These are phyloP conservation scores for Drosophila leonis DNA, from an alignment of 2,888 invertebrate genomes.

Conservation along the genomic window DNA sequence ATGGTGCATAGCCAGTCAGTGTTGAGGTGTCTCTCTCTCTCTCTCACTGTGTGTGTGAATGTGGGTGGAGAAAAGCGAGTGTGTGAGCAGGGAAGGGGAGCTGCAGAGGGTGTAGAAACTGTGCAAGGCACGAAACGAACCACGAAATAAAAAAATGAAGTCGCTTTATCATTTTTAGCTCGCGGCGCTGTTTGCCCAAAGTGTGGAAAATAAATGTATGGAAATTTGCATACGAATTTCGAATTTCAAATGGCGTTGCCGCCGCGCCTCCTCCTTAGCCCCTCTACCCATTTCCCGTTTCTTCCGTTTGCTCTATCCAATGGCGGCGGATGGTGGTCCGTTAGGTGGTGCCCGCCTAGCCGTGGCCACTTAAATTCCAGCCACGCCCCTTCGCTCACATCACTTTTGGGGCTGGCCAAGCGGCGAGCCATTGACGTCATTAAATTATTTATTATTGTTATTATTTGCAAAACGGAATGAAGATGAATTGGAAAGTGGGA, in stretches of 20 bases:
- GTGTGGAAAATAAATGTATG: constrained; percentile 81
- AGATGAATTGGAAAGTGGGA: constrained; percentile 20
- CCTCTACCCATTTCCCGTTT: neutral
- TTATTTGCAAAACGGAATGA: constrained; percentile 44
- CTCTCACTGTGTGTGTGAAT: constrained; percentile 15
- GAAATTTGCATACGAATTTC: constrained; percentile 79
- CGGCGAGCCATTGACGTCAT: constrained; percentile 57
- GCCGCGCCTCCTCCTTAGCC: neutral
- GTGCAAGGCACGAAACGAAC: constrained; percentile 64
- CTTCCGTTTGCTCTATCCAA: constrained; percentile 29
- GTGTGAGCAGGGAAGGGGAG: neutral
- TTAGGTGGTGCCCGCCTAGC: constrained; percentile 37
- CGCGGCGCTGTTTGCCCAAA: constrained; percentile 75
- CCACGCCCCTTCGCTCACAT: constrained; percentile 49
- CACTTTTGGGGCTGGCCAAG: constrained; percentile 7
- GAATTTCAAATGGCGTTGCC: constrained; percentile 72
- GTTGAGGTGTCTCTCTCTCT: constrained; percentile 7
- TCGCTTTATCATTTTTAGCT: constrained; percentile 82
- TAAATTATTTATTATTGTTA: constrained; percentile 69
- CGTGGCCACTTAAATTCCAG: constrained; percentile 49
- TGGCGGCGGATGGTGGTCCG: constrained; percentile 37
- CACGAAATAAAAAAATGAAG: constrained; percentile 72
- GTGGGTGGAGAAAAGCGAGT: constrained; percentile 34
- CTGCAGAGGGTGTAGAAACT: constrained; percentile 27
- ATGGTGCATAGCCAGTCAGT: constrained; percentile 54